phyloP scores from a whole-genome alignment of 2,888 invertebrate species.

The Macrophya alboannulata region DNA sequence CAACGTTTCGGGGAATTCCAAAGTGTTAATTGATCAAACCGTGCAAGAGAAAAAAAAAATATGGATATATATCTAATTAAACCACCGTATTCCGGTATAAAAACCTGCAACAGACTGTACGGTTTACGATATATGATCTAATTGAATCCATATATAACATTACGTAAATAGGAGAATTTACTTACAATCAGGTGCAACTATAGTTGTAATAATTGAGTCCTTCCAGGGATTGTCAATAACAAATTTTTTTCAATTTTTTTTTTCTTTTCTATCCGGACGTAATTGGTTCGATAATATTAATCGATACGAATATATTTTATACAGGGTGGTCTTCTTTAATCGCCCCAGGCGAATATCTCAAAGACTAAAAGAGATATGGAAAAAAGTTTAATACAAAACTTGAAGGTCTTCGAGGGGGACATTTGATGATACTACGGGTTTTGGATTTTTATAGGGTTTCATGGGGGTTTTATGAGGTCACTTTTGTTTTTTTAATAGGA shows the following conservation, averaged over 20 bases:
- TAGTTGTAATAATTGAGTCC: not conserved
- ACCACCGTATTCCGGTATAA: constrained; percentile 15
- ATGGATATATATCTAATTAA: not conserved
- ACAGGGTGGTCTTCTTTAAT: too few relatives aligned
- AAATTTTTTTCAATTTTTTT: constrained; percentile 17
- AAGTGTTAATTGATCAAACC: not conserved
- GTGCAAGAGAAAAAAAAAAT: not conserved
- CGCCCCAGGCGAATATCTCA: too few relatives aligned
- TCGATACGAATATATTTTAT: too few relatives aligned
- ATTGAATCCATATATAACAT: not conserved
- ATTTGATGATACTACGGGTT: too few relatives aligned
- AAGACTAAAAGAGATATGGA: too few relatives aligned
- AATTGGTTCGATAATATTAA: too few relatives aligned
- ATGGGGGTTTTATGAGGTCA: too few relatives aligned
- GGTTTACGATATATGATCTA: not conserved
- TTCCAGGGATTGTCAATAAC: not conserved
- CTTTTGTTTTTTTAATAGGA: too few relatives aligned
- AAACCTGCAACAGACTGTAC: not conserved
- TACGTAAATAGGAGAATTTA: not conserved
- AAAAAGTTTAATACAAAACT: too few relatives aligned
- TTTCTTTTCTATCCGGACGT: too few relatives aligned
- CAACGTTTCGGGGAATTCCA: not conserved
- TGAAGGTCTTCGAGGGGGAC: too few relatives aligned
- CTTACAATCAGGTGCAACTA: not conserved
- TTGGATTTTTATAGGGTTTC: too few relatives aligned